Evolutionary conservation across 2,113 vertebrate species (phyloP).

Genomic region (Malurus melanocephalus): DNA sequence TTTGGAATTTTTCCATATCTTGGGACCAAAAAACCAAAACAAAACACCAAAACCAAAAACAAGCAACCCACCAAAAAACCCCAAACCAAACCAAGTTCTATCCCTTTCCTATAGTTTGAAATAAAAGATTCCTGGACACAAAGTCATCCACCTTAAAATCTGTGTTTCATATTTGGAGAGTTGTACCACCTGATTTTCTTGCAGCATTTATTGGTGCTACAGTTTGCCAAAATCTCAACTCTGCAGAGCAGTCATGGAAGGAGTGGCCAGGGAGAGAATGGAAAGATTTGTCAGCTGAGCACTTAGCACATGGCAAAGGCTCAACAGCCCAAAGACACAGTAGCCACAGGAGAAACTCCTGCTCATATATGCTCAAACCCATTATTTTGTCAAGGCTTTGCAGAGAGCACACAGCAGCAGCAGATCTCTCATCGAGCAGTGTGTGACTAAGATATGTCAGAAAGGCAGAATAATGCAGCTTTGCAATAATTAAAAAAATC

Average conservation of each 20-base stretch:
- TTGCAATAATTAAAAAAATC: not conserved
- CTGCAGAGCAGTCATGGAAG: not conserved
- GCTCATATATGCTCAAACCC: no score
- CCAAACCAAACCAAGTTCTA: not conserved
- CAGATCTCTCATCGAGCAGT: not conserved
- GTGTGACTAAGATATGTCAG: accelerated
- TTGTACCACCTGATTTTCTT: not conserved
- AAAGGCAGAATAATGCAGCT: not conserved
- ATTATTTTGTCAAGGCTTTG: not conserved
- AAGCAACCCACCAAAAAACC: accelerated
- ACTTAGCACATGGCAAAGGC: no score
- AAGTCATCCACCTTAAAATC: not conserved
- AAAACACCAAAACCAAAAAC: not conserved
- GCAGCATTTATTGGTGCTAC: not conserved
- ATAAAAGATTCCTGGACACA: not conserved
- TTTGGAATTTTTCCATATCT: not conserved
- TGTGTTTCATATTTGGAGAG: not conserved
- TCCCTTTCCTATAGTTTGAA: not conserved
- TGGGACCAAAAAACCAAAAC: no score
- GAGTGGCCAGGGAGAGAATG: not conserved
- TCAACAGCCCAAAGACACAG: no score
- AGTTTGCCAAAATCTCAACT: not conserved
- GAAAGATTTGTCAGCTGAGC: not conserved
- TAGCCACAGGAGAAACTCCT: not conserved
- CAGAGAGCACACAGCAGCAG: not conserved